phyloP scores from a whole-genome alignment of 2,113 vertebrate genomes.

The Oryzias javanicus region DNA sequence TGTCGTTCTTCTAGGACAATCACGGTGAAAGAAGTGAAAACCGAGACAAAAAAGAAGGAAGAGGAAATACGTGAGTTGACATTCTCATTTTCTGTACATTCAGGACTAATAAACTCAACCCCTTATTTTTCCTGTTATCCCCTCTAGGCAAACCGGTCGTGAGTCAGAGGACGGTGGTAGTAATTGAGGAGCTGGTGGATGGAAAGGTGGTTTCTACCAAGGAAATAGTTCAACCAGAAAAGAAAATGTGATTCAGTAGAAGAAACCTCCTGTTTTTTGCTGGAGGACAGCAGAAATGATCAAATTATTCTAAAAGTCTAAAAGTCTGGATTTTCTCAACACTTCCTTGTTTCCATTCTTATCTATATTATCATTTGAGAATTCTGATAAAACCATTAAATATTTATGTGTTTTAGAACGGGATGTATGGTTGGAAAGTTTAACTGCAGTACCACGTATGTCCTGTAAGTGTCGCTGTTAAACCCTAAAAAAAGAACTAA shows the following conservation, averaged over 20 bases:
- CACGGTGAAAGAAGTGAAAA: background rate
- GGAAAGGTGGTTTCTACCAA: conserved; percentile 78
- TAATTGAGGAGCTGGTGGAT: conserved; percentile 79
- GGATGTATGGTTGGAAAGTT: background rate
- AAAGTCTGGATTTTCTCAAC: too few relatives aligned
- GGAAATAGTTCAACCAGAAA: conserved; percentile 52
- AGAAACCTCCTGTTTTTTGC: background rate
- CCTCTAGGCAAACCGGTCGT: conserved; percentile 61
- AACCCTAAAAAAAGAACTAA: background rate
- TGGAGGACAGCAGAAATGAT: too few relatives aligned
- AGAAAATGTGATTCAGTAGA: conserved; percentile 21
- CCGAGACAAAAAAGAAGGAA: background rate
- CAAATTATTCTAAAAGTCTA: too few relatives aligned
- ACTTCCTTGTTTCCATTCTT: too few relatives aligned
- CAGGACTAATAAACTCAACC: too few relatives aligned
- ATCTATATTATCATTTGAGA: background rate
- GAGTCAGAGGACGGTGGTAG: conserved; percentile 75
- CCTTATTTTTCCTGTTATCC: too few relatives aligned
- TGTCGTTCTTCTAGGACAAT: too few relatives aligned
- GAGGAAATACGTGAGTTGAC: conserved; percentile 61
- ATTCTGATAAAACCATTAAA: background rate
- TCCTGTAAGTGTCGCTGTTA: conserved; percentile 3
- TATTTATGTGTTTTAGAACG: conserved; percentile 15
- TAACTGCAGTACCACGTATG: background rate
- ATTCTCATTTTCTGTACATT: background rate